Percentiles rank a stretch among this genome's conserved stretches.
These are phyloP conservation scores for Bicyclus anynana DNA, from an alignment of 1,140 invertebrate genomes.

Conservation along the genomic window DNA sequence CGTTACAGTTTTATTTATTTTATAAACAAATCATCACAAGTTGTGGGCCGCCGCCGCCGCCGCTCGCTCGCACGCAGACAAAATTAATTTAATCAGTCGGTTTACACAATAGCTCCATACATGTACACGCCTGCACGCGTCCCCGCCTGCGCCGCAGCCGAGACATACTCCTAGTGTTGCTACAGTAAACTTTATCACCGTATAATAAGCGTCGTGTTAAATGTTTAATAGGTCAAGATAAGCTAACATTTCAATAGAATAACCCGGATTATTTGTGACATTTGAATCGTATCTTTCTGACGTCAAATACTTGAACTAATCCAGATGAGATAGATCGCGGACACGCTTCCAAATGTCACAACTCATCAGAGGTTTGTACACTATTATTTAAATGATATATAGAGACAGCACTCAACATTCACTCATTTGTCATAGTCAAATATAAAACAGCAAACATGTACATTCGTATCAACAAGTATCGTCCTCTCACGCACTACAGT, in stretches of 20 bases:
- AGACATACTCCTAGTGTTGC: background rate
- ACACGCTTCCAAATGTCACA: no score
- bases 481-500: background rate
- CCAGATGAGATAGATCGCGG: no score
- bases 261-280: no score
- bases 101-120: constrained; percentile 30
- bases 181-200: no score
- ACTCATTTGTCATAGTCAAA: no score
- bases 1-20: constrained; percentile 74
- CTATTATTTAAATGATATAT: background rate
- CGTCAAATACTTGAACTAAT: no score
- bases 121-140: constrained; percentile 10
- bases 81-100: constrained; percentile 59
- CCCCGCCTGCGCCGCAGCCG: background rate
- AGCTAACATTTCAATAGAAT: no score
- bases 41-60: constrained; percentile 46
- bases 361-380: background rate
- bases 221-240: no score
- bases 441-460: no score
- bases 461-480: no score
- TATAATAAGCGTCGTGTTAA: no score
- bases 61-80: constrained; percentile 32
- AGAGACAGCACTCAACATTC: background rate
- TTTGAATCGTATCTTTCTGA: no score
- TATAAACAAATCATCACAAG: constrained; percentile 76